These are phyloP conservation scores for Podarcis muralis DNA, from an alignment of 2,113 vertebrate species.

Conservation along the genomic window DNA sequence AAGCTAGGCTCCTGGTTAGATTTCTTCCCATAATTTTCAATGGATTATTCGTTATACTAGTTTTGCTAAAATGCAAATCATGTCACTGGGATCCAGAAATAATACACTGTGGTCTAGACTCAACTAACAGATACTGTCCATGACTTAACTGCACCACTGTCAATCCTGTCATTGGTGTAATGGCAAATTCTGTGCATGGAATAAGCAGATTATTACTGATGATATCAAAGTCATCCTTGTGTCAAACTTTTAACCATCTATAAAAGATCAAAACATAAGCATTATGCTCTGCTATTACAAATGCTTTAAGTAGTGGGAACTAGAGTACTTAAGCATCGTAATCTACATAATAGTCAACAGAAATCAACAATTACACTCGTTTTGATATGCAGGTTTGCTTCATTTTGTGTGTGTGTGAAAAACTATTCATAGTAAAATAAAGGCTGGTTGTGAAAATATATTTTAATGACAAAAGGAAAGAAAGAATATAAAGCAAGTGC, in stretches of 20 bases:
- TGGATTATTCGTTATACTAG: neutral
- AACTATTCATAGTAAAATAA: neutral
- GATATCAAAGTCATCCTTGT: neutral
- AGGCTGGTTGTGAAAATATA: neutral
- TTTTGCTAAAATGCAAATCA: neutral
- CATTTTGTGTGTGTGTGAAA: neutral
- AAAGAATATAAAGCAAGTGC: no score
- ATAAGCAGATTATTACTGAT: neutral
- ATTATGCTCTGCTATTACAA: neutral
- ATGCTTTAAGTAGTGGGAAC: neutral
- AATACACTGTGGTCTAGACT: neutral
- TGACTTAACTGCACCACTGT: neutral
- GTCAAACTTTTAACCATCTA: neutral
- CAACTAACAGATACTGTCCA: neutral
- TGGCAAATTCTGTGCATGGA: neutral
- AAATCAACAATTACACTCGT: no score
- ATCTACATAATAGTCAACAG: neutral
- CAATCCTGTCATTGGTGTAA: neutral
- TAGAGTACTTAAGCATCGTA: neutral
- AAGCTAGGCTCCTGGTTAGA: neutral
- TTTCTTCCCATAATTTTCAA: neutral
- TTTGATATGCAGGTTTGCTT: neutral
- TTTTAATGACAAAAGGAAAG: neutral
- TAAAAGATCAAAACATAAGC: neutral
- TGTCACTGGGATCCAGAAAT: neutral